Evolutionary conservation across 2,113 vertebrate genomes (phyloP), one percentile per base, ranked within the genome.

Genomic region (Benitochromis conjunctus): DNA sequence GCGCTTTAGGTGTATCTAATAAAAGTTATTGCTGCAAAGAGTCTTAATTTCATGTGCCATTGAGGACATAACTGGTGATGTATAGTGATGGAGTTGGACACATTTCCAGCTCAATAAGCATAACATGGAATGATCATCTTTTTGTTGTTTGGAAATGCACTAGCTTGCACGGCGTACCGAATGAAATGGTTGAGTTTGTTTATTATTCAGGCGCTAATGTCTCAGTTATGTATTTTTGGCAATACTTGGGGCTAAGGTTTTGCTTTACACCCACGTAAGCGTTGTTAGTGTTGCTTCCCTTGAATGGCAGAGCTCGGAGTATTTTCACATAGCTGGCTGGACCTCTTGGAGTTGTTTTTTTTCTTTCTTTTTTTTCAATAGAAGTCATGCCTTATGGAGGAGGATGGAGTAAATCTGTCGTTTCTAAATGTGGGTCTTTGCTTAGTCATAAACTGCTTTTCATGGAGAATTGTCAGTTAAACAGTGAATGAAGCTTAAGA

Each of bases 341-440:
- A 85, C 76, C 71, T 84, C 13, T 80, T 85, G 11, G 13, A 80
- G 81, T 36, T 86, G 31, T 85, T 24, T 36, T 29, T 29, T 38
- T 38, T 9, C 34, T 10, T 5, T 2, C 6, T 6, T 11, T 5
- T 1, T 6, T 16, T 26, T 64, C 53, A 48, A 90, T 74, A 74
- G 53, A 79, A 90, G 55, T 36, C n/a, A 54, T 34, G 26, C 88
- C 26, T 29, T 80, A 56, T 83, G 86, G 64, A 87, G 86, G 86
- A 79, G 86, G 84, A 86, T 81, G 11, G 82, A 86, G 87, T 88
- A 21, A 90, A 83, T 82, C 62, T 81, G 48, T 84, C 7, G 29
- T 79, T 92, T 85, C 82, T 87, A 90, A 92, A 90, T 88, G 8
- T 78, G 86, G 83, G 48, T 24, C 80, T 74, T 58, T 90, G 66